Evolutionary conservation across 1,140 invertebrate species (phyloP).

Genomic region (Dendroctonus ponderosae): DNA sequence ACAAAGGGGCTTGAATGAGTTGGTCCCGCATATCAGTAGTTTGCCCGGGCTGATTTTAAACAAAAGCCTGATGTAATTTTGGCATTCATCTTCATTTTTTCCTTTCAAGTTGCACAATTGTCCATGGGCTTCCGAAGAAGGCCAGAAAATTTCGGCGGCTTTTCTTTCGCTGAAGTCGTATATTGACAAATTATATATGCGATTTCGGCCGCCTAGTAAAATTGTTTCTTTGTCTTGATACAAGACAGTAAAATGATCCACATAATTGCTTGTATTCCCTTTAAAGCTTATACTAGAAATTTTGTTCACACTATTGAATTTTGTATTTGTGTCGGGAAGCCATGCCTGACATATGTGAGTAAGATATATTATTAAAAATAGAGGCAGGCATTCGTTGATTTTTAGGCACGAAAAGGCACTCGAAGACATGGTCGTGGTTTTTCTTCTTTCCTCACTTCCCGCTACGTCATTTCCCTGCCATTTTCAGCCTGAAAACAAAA

Average conservation of each 20-base stretch:
- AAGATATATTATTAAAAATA: conserved; percentile 32
- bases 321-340: conserved; percentile 47
- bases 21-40: conserved; percentile 91
- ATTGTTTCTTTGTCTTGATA: conserved; percentile 54
- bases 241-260: conserved; percentile 57
- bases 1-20: conserved; percentile 93
- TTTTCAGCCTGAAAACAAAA: conserved; percentile 33
- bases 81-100: conserved; percentile 86
- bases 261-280: conserved; percentile 39
- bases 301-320: conserved; percentile 45
- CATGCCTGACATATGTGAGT: conserved; percentile 39
- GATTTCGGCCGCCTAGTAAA: conserved; percentile 64
- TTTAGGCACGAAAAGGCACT: conserved; percentile 37
- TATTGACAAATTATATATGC: conserved; percentile 78
- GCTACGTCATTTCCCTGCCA: conserved; percentile 32
- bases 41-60: conserved; percentile 67
- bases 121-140: conserved; percentile 74
- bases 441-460: conserved; percentile 17
- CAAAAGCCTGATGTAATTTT: conserved; percentile 93
- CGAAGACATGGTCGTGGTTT: conserved; percentile 20
- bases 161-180: conserved; percentile 64
- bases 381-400: conserved; percentile 16
- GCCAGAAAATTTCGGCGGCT: conserved; percentile 69
- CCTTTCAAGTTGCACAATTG: conserved; percentile 86
- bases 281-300: conserved; percentile 45